Conservation (phyloP, 1,140 invertebrate species). For the fruit fly (Drosophila melanogaster) region DNA sequence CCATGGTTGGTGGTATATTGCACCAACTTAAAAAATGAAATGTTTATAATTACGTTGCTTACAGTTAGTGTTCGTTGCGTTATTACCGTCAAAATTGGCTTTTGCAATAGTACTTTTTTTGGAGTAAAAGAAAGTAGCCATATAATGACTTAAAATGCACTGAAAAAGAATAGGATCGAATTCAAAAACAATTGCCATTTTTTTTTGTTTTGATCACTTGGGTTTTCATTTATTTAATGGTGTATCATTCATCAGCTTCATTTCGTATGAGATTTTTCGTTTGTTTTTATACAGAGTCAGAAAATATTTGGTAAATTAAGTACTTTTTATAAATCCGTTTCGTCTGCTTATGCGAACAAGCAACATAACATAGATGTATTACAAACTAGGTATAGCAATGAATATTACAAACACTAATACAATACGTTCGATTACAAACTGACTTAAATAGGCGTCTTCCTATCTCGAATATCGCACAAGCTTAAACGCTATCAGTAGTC, state of each 20-base stretch:
- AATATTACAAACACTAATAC: constrained; percentile 76
- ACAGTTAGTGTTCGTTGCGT: neutral
- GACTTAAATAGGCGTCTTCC: constrained; percentile 71
- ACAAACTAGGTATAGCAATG: constrained; percentile 69
- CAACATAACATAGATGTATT: constrained; percentile 57
- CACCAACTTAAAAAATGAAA: neutral
- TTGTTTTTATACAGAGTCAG: constrained; percentile 71
- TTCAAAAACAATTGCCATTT: neutral
- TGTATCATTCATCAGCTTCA: constrained; percentile 72
- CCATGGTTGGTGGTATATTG: neutral
- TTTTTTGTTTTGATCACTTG: constrained; percentile 72
- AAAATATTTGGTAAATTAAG: constrained; percentile 81
- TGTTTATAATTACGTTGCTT: neutral
- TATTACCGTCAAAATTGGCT: too few relatives aligned
- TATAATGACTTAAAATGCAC: too few relatives aligned
- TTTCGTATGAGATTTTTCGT: constrained; percentile 54
- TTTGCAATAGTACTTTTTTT: too few relatives aligned
- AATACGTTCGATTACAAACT: constrained; percentile 79
- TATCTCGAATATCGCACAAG: constrained; percentile 56
- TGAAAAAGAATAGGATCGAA: neutral
- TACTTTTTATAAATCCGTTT: constrained; percentile 83
- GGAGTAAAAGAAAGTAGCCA: too few relatives aligned
- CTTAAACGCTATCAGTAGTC: constrained; percentile 78
- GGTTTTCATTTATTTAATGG: constrained; percentile 48
- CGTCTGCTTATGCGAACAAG: constrained; percentile 64